Evolutionary conservation across 2,888 invertebrate genomes (phyloP).

Genomic region (Steromphala cineraria): DNA sequence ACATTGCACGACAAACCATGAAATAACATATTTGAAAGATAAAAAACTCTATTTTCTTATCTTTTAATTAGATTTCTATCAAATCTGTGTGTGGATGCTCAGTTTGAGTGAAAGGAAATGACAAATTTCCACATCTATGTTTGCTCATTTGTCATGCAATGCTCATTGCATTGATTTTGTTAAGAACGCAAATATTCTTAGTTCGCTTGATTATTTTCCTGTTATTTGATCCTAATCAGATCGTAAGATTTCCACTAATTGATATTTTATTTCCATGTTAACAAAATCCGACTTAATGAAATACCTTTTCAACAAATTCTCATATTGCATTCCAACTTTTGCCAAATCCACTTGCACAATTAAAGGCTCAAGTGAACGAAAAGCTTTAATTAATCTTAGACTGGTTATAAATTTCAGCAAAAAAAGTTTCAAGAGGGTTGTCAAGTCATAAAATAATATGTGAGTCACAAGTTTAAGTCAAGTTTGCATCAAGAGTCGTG

Average conservation of each 20-base stretch:
- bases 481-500: background rate
- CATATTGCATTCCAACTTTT: background rate
- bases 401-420: background rate
- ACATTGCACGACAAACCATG: no score
- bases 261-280: background rate
- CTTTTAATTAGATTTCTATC: no score
- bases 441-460: conserved; percentile 1
- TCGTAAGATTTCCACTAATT: background rate
- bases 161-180: no score
- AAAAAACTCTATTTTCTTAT: no score
- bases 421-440: background rate
- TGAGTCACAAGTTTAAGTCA: background rate
- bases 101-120: no score
- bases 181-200: no score
- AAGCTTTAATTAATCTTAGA: background rate
- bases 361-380: background rate
- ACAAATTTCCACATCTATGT: no score
- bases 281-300: background rate
- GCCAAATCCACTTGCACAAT: background rate
- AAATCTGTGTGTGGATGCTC: no score
- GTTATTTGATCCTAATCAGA: background rate
- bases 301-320: background rate
- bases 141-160: no score
- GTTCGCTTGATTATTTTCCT: background rate
- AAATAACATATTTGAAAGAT: no score